Percentiles rank a stretch among this genome's conserved stretches.
Evolutionary conservation across 2,888 invertebrate species (phyloP).

Genomic region (Drosophila niveifrons): DNA sequence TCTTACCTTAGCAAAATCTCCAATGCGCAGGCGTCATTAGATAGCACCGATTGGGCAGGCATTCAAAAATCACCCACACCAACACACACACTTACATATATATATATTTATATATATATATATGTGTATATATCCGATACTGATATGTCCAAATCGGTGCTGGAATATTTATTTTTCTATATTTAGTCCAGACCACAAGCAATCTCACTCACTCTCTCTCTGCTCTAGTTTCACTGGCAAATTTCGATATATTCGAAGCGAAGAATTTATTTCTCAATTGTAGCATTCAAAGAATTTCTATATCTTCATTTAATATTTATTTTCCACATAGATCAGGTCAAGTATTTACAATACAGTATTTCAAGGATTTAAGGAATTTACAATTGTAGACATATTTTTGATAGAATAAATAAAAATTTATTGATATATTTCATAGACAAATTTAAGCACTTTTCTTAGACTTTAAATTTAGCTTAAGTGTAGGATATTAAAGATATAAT

Average conservation of each 20-base stretch:
- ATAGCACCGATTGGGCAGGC: constrained; percentile 8
- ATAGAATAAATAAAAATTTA: no score
- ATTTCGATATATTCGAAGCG: neutral
- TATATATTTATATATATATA: constrained; percentile 7
- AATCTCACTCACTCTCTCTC: constrained; percentile 21
- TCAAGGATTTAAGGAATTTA: no score
- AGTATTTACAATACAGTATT: neutral
- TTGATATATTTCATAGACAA: no score
- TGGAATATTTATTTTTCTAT: constrained; percentile 51
- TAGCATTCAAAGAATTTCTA: neutral
- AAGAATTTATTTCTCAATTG: neutral
- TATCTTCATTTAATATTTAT: neutral
- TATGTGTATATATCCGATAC: constrained; percentile 19
- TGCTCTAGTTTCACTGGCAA: constrained; percentile 42
- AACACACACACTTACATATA: constrained; percentile 17
- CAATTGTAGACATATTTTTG: no score
- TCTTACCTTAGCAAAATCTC: constrained; percentile 68
- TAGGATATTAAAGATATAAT: neutral
- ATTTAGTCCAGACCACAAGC: constrained; percentile 38
- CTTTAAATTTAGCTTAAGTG: neutral
- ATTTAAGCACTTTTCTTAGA: neutral
- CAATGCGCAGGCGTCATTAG: constrained; percentile 51
- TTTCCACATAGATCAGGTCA: neutral
- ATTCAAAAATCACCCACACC: constrained; percentile 3
- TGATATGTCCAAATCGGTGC: constrained; percentile 51